phyloP scores from a whole-genome alignment of 2,113 vertebrate species.

The Heterotis niloticus region DNA sequence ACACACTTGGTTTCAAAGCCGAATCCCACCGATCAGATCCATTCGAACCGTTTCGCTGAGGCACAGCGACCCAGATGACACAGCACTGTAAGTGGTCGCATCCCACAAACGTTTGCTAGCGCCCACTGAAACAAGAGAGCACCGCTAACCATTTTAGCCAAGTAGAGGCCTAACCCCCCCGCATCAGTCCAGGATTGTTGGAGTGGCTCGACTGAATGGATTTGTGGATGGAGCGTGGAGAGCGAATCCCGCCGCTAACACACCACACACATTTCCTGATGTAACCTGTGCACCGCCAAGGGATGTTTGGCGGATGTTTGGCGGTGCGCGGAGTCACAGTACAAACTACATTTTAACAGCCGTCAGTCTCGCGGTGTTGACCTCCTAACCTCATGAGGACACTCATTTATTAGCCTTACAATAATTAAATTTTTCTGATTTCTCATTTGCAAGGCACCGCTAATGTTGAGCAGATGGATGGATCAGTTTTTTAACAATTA shows the following conservation, averaged over 20 bases:
- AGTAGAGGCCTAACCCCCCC: conserved; percentile 16
- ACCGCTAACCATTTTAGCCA: conserved; percentile 20
- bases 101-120: conserved; percentile 3
- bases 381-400: conserved; percentile 11
- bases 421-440: too few species aligned
- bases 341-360: conserved; percentile 1
- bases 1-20: not conserved
- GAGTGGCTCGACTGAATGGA: conserved; percentile 13
- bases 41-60: conserved; percentile 24
- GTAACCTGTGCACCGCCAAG: not conserved
- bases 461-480: too few species aligned
- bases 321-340: too few species aligned
- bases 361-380: not conserved
- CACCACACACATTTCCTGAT: not conserved
- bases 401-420: conserved; percentile 26
- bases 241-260: not conserved
- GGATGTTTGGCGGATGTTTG: too few species aligned
- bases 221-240: conserved; percentile 1
- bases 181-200: not conserved
- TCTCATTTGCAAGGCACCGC: too few species aligned
- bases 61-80: conserved; percentile 65
- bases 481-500: too few species aligned
- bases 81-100: conserved; percentile 4
- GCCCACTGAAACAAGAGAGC: conserved; percentile 10
- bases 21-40: conserved; percentile 4